Evolutionary conservation across 2,888 invertebrate genomes (phyloP).

Genomic region (Chloroclystis v-ata): DNA sequence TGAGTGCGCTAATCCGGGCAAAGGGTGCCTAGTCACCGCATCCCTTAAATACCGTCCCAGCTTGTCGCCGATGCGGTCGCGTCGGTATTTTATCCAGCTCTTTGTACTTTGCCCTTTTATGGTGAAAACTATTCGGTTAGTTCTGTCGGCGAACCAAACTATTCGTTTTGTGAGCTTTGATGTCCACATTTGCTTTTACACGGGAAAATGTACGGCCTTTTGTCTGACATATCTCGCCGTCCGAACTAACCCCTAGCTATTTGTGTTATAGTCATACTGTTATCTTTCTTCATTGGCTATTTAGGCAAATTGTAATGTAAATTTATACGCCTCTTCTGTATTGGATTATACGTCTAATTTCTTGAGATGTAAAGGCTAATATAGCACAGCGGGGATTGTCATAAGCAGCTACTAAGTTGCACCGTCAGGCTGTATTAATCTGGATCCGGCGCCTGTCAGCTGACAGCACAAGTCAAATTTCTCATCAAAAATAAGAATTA

Average conservation of each 20-base stretch:
- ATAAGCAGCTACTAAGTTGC: slow-evolving; percentile 60
- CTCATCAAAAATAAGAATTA: slow-evolving; percentile 79
- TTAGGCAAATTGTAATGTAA: neutral
- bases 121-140: slow-evolving; percentile 67
- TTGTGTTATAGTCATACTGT: slow-evolving; percentile 24
- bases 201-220: slow-evolving; percentile 23
- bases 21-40: slow-evolving; percentile 66
- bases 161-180: slow-evolving; percentile 64
- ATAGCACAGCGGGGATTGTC: slow-evolving; percentile 43
- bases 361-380: slow-evolving; percentile 20
- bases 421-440: slow-evolving; percentile 76
- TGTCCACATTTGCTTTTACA: slow-evolving; percentile 33
- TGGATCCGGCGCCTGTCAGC: slow-evolving; percentile 60
- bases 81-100: slow-evolving; percentile 74
- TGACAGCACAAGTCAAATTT: slow-evolving; percentile 77
- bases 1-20: slow-evolving; percentile 70
- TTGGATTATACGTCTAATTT: slow-evolving; percentile 1
- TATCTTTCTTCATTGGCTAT: neutral
- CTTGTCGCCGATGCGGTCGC: slow-evolving; percentile 72
- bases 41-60: slow-evolving; percentile 71
- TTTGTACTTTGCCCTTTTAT: slow-evolving; percentile 73
- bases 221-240: slow-evolving; percentile 17
- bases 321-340: neutral
- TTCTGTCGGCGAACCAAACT: slow-evolving; percentile 60
- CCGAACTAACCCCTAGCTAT: slow-evolving; percentile 23